A percentile compares a stretch with the other conserved stretches of the same genome.
Evolutionary conservation across 2,888 invertebrate species (phyloP).

Genomic region (Amiota minor): DNA sequence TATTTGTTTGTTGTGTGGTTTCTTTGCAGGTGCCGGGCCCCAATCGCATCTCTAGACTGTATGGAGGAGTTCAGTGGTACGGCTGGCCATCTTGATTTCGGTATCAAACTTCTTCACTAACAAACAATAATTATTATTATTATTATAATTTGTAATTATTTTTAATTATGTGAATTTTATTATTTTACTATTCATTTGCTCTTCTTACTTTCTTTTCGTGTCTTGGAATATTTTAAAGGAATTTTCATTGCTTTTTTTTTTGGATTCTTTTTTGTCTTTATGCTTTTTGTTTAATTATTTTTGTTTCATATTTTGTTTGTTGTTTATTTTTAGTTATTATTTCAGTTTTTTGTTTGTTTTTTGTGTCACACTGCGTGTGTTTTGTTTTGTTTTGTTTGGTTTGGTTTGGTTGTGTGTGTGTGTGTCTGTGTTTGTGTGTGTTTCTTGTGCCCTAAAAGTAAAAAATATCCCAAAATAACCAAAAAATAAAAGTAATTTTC

Average conservation of each 20-base stretch:
- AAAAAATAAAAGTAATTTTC: neutral
- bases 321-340: neutral
- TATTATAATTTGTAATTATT: slow-evolving; percentile 32
- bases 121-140: slow-evolving; percentile 54
- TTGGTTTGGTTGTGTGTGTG: too few species aligned
- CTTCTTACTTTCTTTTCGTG: slow-evolving; percentile 11
- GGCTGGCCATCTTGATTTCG: slow-evolving; percentile 75
- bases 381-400: too few species aligned
- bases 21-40: slow-evolving; percentile 86
- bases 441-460: too few species aligned
- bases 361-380: too few species aligned
- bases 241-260: slow-evolving; percentile 36
- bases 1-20: slow-evolving; percentile 11
- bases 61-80: slow-evolving; percentile 93
- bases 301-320: neutral
- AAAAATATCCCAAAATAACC: too few species aligned
- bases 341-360: neutral
- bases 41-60: slow-evolving; percentile 93
- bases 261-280: slow-evolving; percentile 34
- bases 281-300: neutral
- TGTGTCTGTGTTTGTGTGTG: too few species aligned
- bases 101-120: slow-evolving; percentile 71
- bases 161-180: neutral
- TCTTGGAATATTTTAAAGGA: neutral
- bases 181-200: slow-evolving; percentile 11